Evolutionary conservation across 1,140 invertebrate species (phyloP).

Genomic region (Pogonomyrmex californicus): DNA sequence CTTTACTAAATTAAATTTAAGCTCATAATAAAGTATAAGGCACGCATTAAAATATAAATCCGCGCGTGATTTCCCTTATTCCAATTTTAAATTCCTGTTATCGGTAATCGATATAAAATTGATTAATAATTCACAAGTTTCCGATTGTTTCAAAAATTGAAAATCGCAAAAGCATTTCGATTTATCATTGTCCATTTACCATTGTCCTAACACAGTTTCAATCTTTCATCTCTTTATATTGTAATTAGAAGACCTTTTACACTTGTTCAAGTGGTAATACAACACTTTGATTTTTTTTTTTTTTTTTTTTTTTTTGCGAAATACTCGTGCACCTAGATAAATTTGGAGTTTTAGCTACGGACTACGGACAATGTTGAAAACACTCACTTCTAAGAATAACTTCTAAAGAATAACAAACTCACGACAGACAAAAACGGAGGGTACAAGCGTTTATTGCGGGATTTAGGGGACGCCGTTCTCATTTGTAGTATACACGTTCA

Average conservation of each 20-base stretch:
- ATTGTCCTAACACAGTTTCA: neutral
- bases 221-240: neutral
- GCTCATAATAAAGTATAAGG: constrained; percentile 39
- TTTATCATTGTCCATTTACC: neutral
- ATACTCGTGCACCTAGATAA: neutral
- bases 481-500: constrained; percentile 41
- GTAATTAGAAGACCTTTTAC: neutral
- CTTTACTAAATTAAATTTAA: constrained; percentile 61
- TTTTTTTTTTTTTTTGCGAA: neutral
- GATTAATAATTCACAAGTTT: constrained; percentile 10
- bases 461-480: constrained; percentile 27
- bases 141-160: neutral
- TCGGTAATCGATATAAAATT: constrained; percentile 23
- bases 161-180: neutral
- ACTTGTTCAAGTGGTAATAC: neutral
- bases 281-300: neutral
- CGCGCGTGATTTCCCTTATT: constrained; percentile 14
- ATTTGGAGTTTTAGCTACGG: neutral
- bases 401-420: constrained; percentile 15
- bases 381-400: neutral
- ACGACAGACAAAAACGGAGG: neutral
- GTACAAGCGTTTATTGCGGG: constrained; percentile 3
- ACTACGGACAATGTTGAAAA: constrained; percentile 5
- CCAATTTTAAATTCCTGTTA: constrained; percentile 2
- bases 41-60: constrained; percentile 32